Percentiles rank a stretch among this genome's conserved stretches.
Conservation (phyloP, 2,888 invertebrate genomes). For the Deroplatys truncata region DNA sequence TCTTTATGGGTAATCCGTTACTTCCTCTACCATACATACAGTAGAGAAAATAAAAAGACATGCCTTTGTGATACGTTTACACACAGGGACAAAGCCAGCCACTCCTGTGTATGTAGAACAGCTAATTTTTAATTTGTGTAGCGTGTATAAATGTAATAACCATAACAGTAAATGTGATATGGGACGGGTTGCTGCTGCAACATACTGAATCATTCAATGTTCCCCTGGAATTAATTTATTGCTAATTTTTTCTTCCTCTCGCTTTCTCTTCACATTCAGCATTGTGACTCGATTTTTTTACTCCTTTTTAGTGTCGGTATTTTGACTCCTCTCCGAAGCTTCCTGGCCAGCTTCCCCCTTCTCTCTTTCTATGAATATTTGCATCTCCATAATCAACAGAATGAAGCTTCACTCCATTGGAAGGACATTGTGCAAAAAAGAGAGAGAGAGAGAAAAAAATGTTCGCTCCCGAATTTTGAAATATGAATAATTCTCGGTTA, state of each 20-base stretch:
- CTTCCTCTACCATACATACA: too few relatives aligned
- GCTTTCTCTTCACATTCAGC: not conserved
- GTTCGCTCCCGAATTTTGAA: not conserved
- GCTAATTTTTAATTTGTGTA: not conserved
- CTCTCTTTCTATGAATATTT: not conserved
- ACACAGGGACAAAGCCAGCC: not conserved
- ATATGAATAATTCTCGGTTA: conserved; percentile 4
- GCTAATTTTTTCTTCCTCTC: not conserved
- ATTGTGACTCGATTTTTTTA: not conserved
- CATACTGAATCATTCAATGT: conserved; percentile 14
- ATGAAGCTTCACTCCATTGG: not conserved
- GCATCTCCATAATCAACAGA: not conserved
- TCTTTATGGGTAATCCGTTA: too few relatives aligned
- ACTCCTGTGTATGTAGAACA: not conserved
- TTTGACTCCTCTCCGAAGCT: not conserved
- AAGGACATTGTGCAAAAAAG: not conserved
- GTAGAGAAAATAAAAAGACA: too few relatives aligned
- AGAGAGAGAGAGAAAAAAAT: not conserved
- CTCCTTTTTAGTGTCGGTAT: not conserved
- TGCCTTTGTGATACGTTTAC: not conserved
- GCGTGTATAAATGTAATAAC: not conserved
- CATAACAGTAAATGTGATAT: not conserved
- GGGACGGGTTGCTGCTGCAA: not conserved
- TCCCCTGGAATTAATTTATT: conserved; percentile 17
- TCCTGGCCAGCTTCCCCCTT: not conserved